These are phyloP conservation scores for Monodelphis domestica DNA, from an alignment of 2,797 vertebrate genomes.

Conservation along the genomic window DNA sequence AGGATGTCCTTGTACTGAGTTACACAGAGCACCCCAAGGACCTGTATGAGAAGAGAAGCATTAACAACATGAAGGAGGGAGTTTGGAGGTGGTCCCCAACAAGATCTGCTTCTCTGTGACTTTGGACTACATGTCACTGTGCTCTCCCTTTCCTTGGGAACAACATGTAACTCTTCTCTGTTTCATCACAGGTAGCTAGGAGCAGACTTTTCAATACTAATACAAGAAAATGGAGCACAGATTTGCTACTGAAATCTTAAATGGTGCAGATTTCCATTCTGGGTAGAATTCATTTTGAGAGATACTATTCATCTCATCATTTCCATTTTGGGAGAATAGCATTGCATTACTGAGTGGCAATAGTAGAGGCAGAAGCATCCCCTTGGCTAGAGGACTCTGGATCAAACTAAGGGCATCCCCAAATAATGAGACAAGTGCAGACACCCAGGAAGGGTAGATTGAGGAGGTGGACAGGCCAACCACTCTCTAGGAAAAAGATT, in stretches of 20 bases:
- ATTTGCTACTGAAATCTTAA: fast-evolving
- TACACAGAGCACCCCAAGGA: not conserved
- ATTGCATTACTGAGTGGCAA: fast-evolving
- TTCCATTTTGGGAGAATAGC: not conserved
- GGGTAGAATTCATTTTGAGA: not conserved
- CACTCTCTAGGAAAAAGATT: not conserved
- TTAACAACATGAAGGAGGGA: not conserved
- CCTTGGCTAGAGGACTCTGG: not conserved
- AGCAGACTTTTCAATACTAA: not conserved
- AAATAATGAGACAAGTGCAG: not conserved
- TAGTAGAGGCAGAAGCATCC: not conserved
- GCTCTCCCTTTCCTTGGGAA: not conserved
- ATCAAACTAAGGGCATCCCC: not conserved
- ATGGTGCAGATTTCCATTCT: fast-evolving
- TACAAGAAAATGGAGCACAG: not conserved
- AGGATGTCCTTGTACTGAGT: not conserved
- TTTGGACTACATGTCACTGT: not conserved
- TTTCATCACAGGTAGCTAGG: fast-evolving
- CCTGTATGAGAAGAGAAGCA: not conserved
- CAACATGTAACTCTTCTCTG: not conserved
- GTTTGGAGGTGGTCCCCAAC: not conserved
- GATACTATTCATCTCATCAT: fast-evolving
- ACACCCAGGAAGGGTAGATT: not conserved
- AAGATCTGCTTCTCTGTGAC: not conserved
- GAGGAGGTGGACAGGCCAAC: not conserved